Base-by-base conservation (phyloP, 1,140 invertebrate species). In the Saxidomus purpurata region DNA sequence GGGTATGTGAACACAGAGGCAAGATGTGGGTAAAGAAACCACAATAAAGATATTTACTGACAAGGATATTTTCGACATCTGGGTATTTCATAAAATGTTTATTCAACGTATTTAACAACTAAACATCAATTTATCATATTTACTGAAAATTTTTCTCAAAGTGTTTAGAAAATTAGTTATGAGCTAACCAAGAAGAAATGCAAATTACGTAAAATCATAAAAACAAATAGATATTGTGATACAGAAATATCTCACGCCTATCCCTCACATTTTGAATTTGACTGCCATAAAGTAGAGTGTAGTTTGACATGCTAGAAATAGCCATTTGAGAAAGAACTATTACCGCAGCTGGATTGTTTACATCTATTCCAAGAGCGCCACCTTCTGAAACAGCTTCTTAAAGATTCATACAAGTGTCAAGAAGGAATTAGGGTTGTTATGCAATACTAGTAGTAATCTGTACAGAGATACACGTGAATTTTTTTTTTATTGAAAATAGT, bases 31-130 rank as follows among this genome's bases (percentile, higher is more conserved):
- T 38, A 15, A 11, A 22, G 34, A 71, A 71, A 71, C 67, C 67
- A 71, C 67, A 71, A 36, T 71, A 71, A 71, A 63, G 38, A 38
- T n/a, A 71, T 19, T 38, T 71, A 22, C 38, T 31, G 4, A 38
- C 67, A 71, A 38, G 11, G 67, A 71, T 71, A 8, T 71, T 43
- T 38, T 38, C 67, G 38, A 31, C 67, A 71, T 71, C 67, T 71
- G 67, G 67, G 34, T 71, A 71, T 71, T 71, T 40, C 67, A 71
- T 71, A 71, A 71, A 71, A 38, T 2, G 67, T 71, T 71, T 71
- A 71, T 71, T 71, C 36, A 71, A 71, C 67, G 8, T 71, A 40
- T 38, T 71, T 71, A 71, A 71, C 67, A 38, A 38, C 67, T 71
- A 28, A 38, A 36, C 4, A 71, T 19, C 36, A 11, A 40, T 71